phyloP scores from a whole-genome alignment of 2,888 invertebrate genomes.

The Podabrus alpinus region DNA sequence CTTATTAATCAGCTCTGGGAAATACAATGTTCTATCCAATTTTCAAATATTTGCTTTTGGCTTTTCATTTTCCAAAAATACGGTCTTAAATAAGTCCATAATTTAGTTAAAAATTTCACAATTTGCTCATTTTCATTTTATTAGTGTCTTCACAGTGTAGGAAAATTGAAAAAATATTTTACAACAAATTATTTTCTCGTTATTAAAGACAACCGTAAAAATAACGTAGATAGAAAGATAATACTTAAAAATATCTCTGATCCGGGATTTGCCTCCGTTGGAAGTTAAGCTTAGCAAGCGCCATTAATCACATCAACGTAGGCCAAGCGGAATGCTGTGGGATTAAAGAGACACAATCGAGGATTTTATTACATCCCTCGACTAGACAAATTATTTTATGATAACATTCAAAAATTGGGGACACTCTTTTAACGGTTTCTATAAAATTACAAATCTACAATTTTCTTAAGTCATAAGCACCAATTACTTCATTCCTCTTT shows the following conservation, averaged over 20 bases:
- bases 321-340: conserved; percentile 41
- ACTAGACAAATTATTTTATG: conserved; percentile 44
- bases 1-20: conserved; percentile 24
- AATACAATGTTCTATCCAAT: conserved; percentile 9
- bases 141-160: not conserved
- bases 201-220: conserved; percentile 33
- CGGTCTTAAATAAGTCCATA: not conserved
- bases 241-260: conserved; percentile 37
- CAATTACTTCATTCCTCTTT: not conserved
- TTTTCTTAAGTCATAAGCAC: not conserved
- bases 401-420: conserved; percentile 28
- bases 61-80: conserved; percentile 8
- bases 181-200: conserved; percentile 32
- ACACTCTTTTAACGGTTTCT: conserved; percentile 11
- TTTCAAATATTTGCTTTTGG: conserved; percentile 21
- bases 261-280: conserved; percentile 36
- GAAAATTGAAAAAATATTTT: conserved; percentile 14
- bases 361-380: conserved; percentile 45
- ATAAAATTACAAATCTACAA: conserved; percentile 1
- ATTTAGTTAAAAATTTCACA: not conserved
- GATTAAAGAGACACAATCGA: conserved; percentile 45
- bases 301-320: conserved; percentile 46
- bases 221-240: conserved; percentile 37
- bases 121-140: not conserved
- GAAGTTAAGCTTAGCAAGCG: conserved; percentile 45